A percentile compares a stretch with the other conserved stretches of the same genome.
Evolutionary conservation across 2,113 vertebrate species (phyloP).

Genomic region (Alethe castanea): DNA sequence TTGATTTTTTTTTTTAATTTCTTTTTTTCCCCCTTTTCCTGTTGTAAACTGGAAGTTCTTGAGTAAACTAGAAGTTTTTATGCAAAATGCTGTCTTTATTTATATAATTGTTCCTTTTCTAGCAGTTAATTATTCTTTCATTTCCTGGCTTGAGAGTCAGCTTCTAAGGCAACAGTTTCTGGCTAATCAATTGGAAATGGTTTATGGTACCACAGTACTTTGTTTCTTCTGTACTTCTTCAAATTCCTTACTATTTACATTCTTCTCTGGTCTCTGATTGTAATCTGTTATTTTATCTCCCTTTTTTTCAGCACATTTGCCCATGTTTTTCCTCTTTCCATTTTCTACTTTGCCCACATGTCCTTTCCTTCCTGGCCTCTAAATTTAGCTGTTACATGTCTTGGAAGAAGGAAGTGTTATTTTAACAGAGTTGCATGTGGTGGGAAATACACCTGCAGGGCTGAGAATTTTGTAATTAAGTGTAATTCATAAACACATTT

Average conservation of each 20-base stretch:
- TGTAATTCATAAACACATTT: neutral
- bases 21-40: rapidly evolving
- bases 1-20: neutral
- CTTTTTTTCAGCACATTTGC: neutral
- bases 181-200: neutral
- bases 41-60: neutral
- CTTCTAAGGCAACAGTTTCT: neutral
- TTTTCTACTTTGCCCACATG: neutral
- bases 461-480: neutral
- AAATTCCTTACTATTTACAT: neutral
- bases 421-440: rapidly evolving
- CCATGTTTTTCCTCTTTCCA: neutral
- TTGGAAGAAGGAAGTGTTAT: neutral
- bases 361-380: neutral
- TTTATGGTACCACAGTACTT: neutral
- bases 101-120: neutral
- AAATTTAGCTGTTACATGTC: neutral
- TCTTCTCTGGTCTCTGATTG: neutral
- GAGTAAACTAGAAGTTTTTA: neutral
- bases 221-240: neutral
- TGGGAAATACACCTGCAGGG: neutral
- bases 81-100: neutral
- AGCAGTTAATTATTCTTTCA: neutral
- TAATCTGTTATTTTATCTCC: neutral
- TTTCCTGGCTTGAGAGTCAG: neutral